Conservation (phyloP, 2,797 vertebrate genomes). For the Sebastes glaucus region DNA sequence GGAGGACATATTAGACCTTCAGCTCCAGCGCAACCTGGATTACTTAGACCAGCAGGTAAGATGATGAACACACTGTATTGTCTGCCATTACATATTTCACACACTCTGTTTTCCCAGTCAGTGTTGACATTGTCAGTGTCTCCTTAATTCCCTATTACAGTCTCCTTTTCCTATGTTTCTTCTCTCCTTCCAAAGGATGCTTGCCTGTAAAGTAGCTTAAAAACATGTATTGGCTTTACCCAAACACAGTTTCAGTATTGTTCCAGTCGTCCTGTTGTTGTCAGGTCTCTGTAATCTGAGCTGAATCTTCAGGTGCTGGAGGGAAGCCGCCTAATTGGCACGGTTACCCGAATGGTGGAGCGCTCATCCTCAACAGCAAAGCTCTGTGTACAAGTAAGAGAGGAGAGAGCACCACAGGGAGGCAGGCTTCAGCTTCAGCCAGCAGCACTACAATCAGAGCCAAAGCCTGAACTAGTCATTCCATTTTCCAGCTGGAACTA, state of each 20-base stretch:
- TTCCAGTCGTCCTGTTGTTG: neutral
- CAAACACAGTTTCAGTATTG: neutral
- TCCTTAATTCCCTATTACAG: neutral
- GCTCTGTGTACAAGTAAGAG: conserved; percentile 93
- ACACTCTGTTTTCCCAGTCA: neutral
- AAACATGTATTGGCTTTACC: neutral
- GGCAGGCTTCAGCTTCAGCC: conserved; percentile 67
- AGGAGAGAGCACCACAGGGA: conserved; percentile 53
- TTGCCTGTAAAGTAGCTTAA: neutral
- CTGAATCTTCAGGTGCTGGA: conserved; percentile 84
- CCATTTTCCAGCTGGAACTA: neutral
- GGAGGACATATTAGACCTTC: conserved; percentile 98
- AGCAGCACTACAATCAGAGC: neutral
- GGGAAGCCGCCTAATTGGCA: conserved; percentile 89
- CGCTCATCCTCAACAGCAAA: conserved; percentile 89
- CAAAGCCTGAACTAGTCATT: neutral
- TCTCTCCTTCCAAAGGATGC: neutral
- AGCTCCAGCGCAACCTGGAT: conserved; percentile 98
- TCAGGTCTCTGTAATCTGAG: conserved; percentile 29
- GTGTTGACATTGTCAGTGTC: neutral
- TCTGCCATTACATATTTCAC: neutral
- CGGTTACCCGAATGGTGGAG: conserved; percentile 91
- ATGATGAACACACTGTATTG: conserved; percentile 7
- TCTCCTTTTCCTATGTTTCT: neutral
- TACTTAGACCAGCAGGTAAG: conserved; percentile 99